Percentiles rank a stretch among this genome's conserved stretches.
Evolutionary conservation across 2,888 invertebrate species (phyloP).

Genomic region (Salticus scenicus): DNA sequence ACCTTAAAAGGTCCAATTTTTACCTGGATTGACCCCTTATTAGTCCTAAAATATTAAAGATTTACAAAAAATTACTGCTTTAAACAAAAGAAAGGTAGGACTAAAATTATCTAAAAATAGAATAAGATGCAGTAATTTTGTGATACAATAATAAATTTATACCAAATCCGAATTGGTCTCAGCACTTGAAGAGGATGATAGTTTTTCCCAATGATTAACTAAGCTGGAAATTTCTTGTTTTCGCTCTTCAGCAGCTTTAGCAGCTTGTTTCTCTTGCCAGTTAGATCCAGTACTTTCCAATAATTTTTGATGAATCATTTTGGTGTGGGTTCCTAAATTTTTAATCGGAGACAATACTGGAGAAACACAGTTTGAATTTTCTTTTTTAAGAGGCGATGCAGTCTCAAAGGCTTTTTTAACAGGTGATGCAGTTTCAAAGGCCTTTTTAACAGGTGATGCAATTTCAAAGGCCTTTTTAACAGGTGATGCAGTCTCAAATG

Average conservation of each 20-base stretch:
- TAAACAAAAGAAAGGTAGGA: background rate
- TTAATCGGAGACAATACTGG: slow-evolving; percentile 29
- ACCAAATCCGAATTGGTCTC: slow-evolving; percentile 29
- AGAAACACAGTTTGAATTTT: no score
- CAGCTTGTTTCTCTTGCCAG: slow-evolving; percentile 74
- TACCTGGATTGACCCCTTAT: no score
- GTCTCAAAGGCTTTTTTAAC: no score
- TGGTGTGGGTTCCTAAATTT: slow-evolving; percentile 74
- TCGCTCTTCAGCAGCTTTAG: slow-evolving; percentile 74
- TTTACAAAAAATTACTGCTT: no score
- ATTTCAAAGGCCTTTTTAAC: no score
- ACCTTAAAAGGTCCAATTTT: no score
- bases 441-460: no score
- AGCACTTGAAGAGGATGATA: slow-evolving; percentile 31
- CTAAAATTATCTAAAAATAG: background rate
- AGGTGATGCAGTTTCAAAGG: no score
- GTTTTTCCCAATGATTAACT: slow-evolving; percentile 74
- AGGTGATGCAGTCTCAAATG: background rate
- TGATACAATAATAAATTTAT: background rate
- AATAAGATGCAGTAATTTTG: no score
- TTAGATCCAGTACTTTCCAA: slow-evolving; percentile 73
- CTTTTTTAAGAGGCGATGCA: no score
- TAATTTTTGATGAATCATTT: slow-evolving; percentile 75
- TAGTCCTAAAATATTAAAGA: no score
- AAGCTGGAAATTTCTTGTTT: slow-evolving; percentile 75